phyloP scores from a whole-genome alignment of 2,888 invertebrate genomes.

The Tipula vernalis region DNA sequence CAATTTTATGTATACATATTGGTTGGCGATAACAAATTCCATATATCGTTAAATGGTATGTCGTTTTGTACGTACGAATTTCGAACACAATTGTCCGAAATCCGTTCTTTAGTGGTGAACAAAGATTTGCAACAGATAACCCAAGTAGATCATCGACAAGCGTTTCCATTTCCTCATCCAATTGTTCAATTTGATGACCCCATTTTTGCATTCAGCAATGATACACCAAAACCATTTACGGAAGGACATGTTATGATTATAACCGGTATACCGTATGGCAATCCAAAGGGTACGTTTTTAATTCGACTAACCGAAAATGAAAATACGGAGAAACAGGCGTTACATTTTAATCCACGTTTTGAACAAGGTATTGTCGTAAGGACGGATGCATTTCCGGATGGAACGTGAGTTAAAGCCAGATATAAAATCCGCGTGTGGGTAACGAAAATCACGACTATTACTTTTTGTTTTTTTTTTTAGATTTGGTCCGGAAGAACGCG shows the following conservation, averaged over 20 bases:
- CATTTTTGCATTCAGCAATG: slow-evolving; percentile 28
- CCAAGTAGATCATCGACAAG: slow-evolving; percentile 33
- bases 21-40: slow-evolving; percentile 30
- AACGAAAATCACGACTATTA: not conserved
- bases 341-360: slow-evolving; percentile 33
- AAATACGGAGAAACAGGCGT: slow-evolving; percentile 27
- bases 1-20: slow-evolving; percentile 32
- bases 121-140: slow-evolving; percentile 33
- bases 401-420: slow-evolving; percentile 24
- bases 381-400: slow-evolving; percentile 30
- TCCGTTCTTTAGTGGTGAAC: slow-evolving; percentile 28
- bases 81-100: slow-evolving; percentile 26
- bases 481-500: slow-evolving; percentile 31
- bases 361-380: slow-evolving; percentile 30
- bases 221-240: slow-evolving; percentile 31
- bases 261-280: slow-evolving; percentile 31
- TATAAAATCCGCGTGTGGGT: not conserved
- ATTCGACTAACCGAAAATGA: slow-evolving; percentile 31
- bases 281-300: slow-evolving; percentile 32
- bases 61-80: slow-evolving; percentile 31
- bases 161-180: slow-evolving; percentile 34
- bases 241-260: slow-evolving; percentile 33
- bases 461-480: slow-evolving; percentile 19
- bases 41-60: slow-evolving; percentile 31
- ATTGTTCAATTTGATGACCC: slow-evolving; percentile 29